Evolutionary conservation across 2,888 invertebrate genomes (phyloP), one percentile per base, ranked within the genome.

Genomic region (Nomada fabriciana): DNA sequence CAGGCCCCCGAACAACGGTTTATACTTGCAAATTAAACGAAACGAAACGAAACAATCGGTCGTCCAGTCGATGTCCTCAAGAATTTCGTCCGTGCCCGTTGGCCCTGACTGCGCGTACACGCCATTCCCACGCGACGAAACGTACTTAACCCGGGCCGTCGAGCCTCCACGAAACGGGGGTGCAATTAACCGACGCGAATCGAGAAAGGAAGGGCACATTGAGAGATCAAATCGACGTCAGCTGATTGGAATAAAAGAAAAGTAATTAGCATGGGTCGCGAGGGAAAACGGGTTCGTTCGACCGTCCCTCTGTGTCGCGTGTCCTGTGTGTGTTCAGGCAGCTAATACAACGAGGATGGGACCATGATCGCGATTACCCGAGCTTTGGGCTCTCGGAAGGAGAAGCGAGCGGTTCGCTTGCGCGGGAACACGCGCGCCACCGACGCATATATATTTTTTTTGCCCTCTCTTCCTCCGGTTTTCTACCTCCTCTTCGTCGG

Each of bases 321-420:
- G 42, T n/a, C 15, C 36, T 50, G 25, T 68, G 68, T 42, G 53
- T 42, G 23, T 25, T 15, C 43, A 15, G 18, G 23, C 55, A 53
- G 72, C 36, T 83, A 74, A 73, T 74, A 70, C 50, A 47, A 57
- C 42, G 42, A 64, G 67, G 55, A 53, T 60, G 42, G 57, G 57
- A 5, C 65, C 47, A 61, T 76, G 85, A 86, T 86, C 82, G 78
- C 76, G 85, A 85, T 85, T 80, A 64, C 59, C 15, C 67, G 73
- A 65, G 63, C 75, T 82, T 80, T 71, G 42, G 61, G 65, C 74
- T 53, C 68, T 73, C 61, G 25, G 53, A 52, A 64, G 20, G 64
- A 60, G 63, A 42, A 57, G 11, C 55, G 23, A 60, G 52, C 29
- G 29, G 18, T 50, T 20, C 9, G 20, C 53, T 55, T 20, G 53